These are phyloP conservation scores for Cylas formicarius DNA, from an alignment of 1,140 invertebrate genomes.

Conservation along the genomic window DNA sequence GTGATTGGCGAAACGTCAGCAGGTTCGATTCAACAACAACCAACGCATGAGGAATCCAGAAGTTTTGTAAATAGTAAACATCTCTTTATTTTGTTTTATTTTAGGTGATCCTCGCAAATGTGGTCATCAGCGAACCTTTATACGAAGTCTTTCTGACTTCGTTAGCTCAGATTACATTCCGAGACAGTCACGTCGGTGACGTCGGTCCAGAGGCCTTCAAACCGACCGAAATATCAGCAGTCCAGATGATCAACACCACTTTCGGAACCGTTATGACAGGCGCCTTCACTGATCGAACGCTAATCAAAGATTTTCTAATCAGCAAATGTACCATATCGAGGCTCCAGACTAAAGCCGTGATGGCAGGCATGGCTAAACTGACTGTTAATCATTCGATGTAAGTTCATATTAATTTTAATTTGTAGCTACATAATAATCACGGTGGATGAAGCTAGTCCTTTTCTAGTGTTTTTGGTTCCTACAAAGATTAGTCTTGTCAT, in stretches of 20 bases:
- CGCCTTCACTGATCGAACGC: constrained; percentile 56
- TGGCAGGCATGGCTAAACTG: constrained; percentile 56
- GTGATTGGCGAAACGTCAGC: too few species aligned
- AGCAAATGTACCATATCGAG: constrained; percentile 51
- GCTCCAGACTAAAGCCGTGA: constrained; percentile 53
- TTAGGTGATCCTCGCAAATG: constrained; percentile 59
- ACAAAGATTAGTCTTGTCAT: too few species aligned
- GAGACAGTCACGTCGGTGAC: constrained; percentile 47
- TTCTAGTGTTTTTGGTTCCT: too few species aligned
- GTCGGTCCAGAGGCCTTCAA: constrained; percentile 57
- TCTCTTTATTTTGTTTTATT: constrained; percentile 34
- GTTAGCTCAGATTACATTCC: constrained; percentile 53
- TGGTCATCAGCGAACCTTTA: constrained; percentile 52
- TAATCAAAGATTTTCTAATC: constrained; percentile 55
- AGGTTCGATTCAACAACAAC: not conserved
- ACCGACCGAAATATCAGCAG: constrained; percentile 52
- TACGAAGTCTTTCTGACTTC: constrained; percentile 56
- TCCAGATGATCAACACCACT: constrained; percentile 55
- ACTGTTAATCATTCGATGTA: constrained; percentile 60
- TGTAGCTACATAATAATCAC: too few species aligned
- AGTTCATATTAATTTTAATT: too few species aligned
- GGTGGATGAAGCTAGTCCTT: too few species aligned
- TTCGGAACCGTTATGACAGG: constrained; percentile 52
- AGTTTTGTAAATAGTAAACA: not conserved
- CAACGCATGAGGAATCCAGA: not conserved